A percentile compares a stretch with the other conserved stretches of the same genome.
Evolutionary conservation across 1,140 invertebrate genomes (phyloP).

Genomic region (Battus philenor): DNA sequence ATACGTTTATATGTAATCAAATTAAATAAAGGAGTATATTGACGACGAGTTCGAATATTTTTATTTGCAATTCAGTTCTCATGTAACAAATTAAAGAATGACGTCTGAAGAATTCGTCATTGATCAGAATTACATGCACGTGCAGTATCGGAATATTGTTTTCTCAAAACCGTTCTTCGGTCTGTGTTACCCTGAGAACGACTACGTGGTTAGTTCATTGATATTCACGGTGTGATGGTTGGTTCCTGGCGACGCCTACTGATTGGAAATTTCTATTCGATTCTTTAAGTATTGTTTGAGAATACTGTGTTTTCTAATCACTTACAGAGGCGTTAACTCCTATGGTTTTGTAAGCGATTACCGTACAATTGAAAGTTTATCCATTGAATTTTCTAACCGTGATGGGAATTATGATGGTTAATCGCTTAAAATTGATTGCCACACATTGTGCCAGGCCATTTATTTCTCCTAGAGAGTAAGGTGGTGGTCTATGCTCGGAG

Average conservation of each 20-base stretch:
- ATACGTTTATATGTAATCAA: too few species aligned
- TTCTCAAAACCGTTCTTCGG: conserved; percentile 69
- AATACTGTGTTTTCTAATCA: conserved; percentile 11
- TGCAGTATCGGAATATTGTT: conserved; percentile 65
- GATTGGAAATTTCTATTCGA: conserved; percentile 51
- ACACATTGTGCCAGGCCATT: too few species aligned
- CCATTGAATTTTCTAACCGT: conserved; percentile 9
- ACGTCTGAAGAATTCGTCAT: conserved; percentile 57
- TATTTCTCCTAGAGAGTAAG: too few species aligned
- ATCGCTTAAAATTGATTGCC: too few species aligned
- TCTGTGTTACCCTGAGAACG: conserved; percentile 51
- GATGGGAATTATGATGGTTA: not conserved
- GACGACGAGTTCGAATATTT: not conserved
- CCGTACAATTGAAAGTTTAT: conserved; percentile 14
- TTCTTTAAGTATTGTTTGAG: conserved; percentile 26
- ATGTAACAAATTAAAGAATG: conserved; percentile 59
- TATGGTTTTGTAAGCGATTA: conserved; percentile 13
- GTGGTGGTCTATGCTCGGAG: too few species aligned
- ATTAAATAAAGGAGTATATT: too few species aligned
- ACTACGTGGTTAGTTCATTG: conserved; percentile 42
- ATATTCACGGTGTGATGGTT: conserved; percentile 36
- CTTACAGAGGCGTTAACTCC: not conserved
- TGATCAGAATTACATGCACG: conserved; percentile 47
- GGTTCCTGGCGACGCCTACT: conserved; percentile 38
- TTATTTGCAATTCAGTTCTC: conserved; percentile 36